A percentile compares a stretch with the other conserved stretches of the same genome.
These are phyloP conservation scores for Mastomys coucha DNA, from an alignment of 2,113 vertebrate genomes.

Conservation along the genomic window DNA sequence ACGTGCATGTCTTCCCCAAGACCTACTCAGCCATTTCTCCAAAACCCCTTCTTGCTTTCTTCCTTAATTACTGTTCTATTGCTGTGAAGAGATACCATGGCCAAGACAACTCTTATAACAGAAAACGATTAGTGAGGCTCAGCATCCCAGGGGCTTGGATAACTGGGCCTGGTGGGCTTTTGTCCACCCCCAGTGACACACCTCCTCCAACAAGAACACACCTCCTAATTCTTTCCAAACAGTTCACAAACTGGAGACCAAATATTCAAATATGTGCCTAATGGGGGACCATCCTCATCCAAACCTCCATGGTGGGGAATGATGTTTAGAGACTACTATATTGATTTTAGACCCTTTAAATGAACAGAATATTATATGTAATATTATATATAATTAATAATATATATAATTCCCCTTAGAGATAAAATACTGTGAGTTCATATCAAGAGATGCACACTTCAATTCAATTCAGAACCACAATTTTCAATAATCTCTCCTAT, in stretches of 20 bases:
- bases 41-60: not conserved
- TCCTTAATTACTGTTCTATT: not conserved
- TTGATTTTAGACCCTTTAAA: not conserved
- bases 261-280: not conserved
- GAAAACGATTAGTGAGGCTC: not conserved
- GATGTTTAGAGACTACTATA: not conserved
- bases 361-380: not conserved
- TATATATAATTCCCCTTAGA: not conserved
- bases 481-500: not conserved
- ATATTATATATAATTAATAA: not conserved
- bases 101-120: not conserved
- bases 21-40: not conserved
- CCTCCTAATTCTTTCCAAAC: not conserved
- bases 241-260: not conserved
- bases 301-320: not conserved
- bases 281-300: not conserved
- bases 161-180: not conserved
- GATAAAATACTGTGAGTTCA: not conserved
- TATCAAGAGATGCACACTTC: not conserved
- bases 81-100: not conserved
- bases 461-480: not conserved
- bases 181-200: not conserved
- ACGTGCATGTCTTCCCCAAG: not conserved
- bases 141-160: not conserved
- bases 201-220: not conserved